These are phyloP conservation scores for Arvicola amphibius DNA, from an alignment of 2,797 vertebrate genomes.

Conservation along the genomic window DNA sequence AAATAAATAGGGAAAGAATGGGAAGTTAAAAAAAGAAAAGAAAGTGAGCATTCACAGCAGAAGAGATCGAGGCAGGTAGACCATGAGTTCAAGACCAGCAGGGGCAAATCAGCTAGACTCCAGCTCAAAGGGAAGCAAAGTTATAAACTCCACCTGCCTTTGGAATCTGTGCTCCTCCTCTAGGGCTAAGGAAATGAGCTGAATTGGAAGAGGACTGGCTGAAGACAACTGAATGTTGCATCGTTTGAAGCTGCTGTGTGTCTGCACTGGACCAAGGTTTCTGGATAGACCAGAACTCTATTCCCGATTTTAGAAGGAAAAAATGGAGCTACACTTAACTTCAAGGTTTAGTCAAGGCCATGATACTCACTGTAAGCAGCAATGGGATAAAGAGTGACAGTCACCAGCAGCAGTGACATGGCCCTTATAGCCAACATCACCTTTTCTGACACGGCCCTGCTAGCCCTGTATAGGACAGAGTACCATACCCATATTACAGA, in stretches of 20 bases:
- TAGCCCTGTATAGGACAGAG: no score
- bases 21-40: not conserved
- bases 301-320: not conserved
- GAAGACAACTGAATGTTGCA: fast-evolving
- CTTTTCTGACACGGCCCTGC: fast-evolving
- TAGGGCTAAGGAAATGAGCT: not conserved
- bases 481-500: fast-evolving
- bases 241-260: fast-evolving
- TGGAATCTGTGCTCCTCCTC: not conserved
- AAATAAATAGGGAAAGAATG: not conserved
- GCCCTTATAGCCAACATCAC: not conserved
- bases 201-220: no score
- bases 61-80: not conserved
- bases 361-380: not conserved
- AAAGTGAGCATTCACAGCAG: not conserved
- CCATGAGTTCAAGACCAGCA: not conserved
- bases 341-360: not conserved
- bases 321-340: not conserved
- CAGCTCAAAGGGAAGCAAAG: not conserved
- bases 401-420: fast-evolving
- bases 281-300: not conserved
- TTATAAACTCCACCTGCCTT: not conserved
- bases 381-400: not conserved
- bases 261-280: not conserved
- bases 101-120: not conserved